phyloP scores from a whole-genome alignment of 2,797 vertebrate genomes.

The Euthynnus affinis region DNA sequence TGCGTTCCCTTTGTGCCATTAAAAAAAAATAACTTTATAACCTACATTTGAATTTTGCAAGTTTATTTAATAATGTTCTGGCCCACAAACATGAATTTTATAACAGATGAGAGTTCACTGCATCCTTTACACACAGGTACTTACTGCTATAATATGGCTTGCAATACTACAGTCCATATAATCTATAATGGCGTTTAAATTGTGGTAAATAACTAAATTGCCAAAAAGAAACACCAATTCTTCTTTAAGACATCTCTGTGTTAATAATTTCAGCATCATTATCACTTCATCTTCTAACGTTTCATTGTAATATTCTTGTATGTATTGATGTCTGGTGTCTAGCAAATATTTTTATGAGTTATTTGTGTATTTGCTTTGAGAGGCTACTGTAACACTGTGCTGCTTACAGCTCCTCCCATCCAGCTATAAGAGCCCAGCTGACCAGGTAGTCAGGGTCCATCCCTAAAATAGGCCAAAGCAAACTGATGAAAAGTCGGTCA shows the following conservation, averaged over 20 bases:
- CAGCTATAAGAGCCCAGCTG: constrained; percentile 80
- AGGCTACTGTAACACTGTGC: constrained; percentile 41
- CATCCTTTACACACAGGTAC: not conserved
- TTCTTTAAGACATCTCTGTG: not conserved
- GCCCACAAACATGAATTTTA: not conserved
- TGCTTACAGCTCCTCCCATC: constrained; percentile 81
- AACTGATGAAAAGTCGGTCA: constrained; percentile 30
- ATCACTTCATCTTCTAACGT: not conserved
- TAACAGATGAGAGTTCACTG: too few species aligned
- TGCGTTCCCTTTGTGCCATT: constrained; percentile 28
- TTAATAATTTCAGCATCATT: too few species aligned
- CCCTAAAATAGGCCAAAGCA: constrained; percentile 28
- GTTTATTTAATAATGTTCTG: not conserved
- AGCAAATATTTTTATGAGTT: constrained; percentile 1
- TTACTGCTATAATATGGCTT: not conserved
- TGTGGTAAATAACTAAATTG: not conserved
- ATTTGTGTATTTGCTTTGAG: not conserved
- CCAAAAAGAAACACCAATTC: not conserved
- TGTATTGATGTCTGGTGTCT: too few species aligned
- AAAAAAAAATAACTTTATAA: constrained; percentile 2
- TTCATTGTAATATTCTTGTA: not conserved
- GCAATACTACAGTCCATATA: not conserved
- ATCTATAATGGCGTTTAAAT: not conserved
- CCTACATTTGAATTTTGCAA: not conserved
- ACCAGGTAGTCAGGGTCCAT: constrained; percentile 63